Base-by-base conservation (phyloP, 2,888 invertebrate species). In the Xylota segnis region DNA sequence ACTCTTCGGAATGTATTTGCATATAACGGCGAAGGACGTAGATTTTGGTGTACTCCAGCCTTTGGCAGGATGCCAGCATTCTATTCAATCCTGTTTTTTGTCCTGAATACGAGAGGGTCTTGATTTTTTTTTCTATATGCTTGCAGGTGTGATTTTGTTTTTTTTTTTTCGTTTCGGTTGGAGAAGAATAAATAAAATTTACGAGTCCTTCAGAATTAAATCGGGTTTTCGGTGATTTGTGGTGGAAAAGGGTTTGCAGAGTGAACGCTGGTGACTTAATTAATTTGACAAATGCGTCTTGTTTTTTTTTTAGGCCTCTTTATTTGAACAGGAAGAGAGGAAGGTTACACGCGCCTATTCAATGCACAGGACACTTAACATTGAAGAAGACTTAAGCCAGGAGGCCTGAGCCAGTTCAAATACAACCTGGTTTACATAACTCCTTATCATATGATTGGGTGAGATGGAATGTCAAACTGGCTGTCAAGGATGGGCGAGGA, bases 1-100 rank as follows among this genome's bases (percentile, higher is more conserved):
- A 81, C 76, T 81, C 66, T 61, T 50, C 14, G 40, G 66, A 79
- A 76, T 45, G n/a, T 75, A 81, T 86, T 86, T 86, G 84, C 84
- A 86, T 86, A 81, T 54, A 45, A 34, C 74, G 43, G 27, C 59
- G 52, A 23, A 32, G 58, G 63, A 65, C 32, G 23, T 37, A 27
- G 68, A 61, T 77, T 58, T 63, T 50, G 50, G 59, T 34, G 10
- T 52, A 16, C 14, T 27, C 54, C 29, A 68, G 34, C 27, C 29
- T 45, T 72, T 61, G 59, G 16, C 52, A 82, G 70, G 12, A n/a
- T 65, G 12, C 37, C 40, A 56, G 40, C 16, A 50, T 23, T 58
- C 7, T 14, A 23, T 29, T 43, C 14, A 4, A 16, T 23, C 14
- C 9, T 7, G 12, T 18, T 37, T 14, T 4, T 45, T 16, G 29